phyloP scores from a whole-genome alignment of 2,113 vertebrate species.

The Callipepla squamata region DNA sequence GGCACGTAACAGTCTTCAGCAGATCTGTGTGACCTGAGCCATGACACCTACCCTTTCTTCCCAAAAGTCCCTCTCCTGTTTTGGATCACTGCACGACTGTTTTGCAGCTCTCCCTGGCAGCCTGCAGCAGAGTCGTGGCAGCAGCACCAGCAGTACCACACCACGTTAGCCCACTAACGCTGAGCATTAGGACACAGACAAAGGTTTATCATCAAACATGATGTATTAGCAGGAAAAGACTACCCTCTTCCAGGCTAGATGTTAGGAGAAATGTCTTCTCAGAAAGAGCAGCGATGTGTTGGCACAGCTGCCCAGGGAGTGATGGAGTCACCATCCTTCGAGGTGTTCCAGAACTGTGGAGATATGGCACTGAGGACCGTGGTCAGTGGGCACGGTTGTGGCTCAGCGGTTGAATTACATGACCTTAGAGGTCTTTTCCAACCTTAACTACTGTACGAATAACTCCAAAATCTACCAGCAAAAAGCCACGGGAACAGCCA shows the following conservation, averaged over 20 bases:
- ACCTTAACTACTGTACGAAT: background rate
- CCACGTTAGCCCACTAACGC: rapidly evolving
- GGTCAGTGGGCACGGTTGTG: too few relatives aligned
- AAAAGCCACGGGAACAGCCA: background rate
- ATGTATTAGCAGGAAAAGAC: rapidly evolving
- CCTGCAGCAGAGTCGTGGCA: rapidly evolving
- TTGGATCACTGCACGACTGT: background rate
- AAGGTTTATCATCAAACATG: background rate
- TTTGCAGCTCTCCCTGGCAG: background rate
- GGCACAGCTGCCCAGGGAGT: too few relatives aligned
- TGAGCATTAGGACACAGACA: rapidly evolving
- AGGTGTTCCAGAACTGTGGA: too few relatives aligned
- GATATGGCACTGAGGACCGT: too few relatives aligned
- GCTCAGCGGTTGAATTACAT: too few relatives aligned
- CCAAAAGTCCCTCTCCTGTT: background rate
- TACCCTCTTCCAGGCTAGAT: background rate
- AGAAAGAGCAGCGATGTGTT: too few relatives aligned
- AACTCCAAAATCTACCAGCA: rapidly evolving
- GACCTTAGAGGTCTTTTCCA: too few relatives aligned
- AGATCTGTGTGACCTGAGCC: background rate
- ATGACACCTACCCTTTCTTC: background rate
- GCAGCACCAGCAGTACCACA: background rate
- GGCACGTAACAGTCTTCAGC: background rate
- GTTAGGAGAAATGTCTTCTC: too few relatives aligned
- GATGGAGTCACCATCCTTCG: too few relatives aligned